Evolutionary conservation across 2,797 vertebrate species (phyloP).

Genomic region (Moxostoma hubbsi): DNA sequence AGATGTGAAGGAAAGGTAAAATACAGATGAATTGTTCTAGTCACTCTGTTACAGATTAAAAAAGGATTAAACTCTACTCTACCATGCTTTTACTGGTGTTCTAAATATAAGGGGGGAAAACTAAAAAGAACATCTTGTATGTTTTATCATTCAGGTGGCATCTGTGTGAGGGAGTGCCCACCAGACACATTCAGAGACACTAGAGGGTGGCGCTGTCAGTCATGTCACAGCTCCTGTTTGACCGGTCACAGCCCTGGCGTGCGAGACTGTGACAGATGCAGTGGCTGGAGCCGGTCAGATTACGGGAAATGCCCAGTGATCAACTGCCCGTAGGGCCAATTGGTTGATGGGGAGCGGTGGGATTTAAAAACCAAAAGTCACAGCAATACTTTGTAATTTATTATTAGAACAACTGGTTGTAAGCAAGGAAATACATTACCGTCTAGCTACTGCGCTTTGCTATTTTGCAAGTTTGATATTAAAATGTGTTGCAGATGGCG

Average conservation of each 20-base stretch:
- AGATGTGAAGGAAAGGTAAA: not conserved
- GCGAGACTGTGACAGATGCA: conserved; percentile 76
- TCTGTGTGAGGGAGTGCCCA: conserved; percentile 78
- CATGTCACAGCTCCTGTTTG: conserved; percentile 78
- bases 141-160: conserved; percentile 65
- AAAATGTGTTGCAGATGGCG: too few species aligned
- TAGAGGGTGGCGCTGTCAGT: conserved; percentile 77
- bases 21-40: not conserved
- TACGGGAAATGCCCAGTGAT: conserved; percentile 77
- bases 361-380: not conserved
- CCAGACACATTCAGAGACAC: conserved; percentile 74
- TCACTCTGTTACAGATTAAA: not conserved
- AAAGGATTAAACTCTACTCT: not conserved
- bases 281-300: conserved; percentile 69
- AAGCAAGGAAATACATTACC: not conserved
- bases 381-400: not conserved
- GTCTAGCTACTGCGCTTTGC: not conserved
- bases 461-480: not conserved
- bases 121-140: not conserved
- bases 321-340: conserved; percentile 76
- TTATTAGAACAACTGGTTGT: not conserved
- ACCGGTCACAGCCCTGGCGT: conserved; percentile 74
- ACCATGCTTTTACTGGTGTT: not conserved
- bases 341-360: conserved; percentile 74
- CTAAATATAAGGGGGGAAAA: too few species aligned